Evolutionary conservation across 2,113 vertebrate species (phyloP).

Genomic region (Lophotis ruficrista): DNA sequence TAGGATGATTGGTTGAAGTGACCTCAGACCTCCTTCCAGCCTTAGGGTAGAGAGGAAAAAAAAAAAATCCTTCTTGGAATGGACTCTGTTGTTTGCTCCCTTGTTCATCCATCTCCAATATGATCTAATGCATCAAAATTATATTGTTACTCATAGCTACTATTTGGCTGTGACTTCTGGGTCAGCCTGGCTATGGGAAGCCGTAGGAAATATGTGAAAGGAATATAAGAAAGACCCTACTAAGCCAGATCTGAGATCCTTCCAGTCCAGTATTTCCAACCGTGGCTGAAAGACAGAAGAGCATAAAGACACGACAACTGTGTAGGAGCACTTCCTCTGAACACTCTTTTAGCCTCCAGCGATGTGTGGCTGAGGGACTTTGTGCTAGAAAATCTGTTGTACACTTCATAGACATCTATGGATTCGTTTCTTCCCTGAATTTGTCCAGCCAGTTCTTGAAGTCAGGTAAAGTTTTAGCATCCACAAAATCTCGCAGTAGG

Average conservation of each 20-base stretch:
- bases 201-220: too few species aligned
- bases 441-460: neutral
- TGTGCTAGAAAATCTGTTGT: neutral
- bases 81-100: neutral
- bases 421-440: neutral
- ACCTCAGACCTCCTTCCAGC: neutral
- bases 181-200: neutral
- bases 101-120: neutral
- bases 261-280: neutral
- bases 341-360: neutral
- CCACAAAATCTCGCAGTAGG: neutral
- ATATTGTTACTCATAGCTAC: neutral
- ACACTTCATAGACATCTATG: neutral
- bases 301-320: neutral
- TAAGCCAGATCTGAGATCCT: neutral
- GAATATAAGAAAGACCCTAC: neutral
- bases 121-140: neutral
- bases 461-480: neutral
- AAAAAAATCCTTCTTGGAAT: neutral
- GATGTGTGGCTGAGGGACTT: neutral
- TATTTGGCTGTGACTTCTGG: neutral
- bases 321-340: neutral
- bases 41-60: neutral
- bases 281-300: neutral
- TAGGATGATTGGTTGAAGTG: neutral